Evolutionary conservation across 2,113 vertebrate species (phyloP).

Genomic region (Ptyas mucosa): DNA sequence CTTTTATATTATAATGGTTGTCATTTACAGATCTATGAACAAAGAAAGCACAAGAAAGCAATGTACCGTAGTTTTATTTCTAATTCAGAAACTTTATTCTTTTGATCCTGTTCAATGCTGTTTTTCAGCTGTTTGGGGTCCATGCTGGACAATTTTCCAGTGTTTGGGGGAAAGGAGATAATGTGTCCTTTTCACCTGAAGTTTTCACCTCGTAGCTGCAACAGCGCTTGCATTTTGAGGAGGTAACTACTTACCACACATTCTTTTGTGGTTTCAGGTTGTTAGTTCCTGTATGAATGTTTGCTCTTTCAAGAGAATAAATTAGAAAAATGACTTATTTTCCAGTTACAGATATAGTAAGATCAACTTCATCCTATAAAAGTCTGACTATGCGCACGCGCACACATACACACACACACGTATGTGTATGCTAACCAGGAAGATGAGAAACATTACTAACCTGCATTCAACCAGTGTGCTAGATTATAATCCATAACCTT

Average conservation of each 20-base stretch:
- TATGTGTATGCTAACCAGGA: not conserved
- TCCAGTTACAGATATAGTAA: constrained; percentile 46
- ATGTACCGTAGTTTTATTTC: not conserved
- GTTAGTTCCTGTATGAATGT: constrained; percentile 68
- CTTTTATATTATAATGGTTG: not conserved
- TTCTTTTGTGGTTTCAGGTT: constrained; percentile 60
- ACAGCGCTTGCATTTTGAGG: constrained; percentile 31
- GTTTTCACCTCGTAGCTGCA: not conserved
- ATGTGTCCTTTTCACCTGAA: not conserved
- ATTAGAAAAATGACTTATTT: constrained; percentile 37
- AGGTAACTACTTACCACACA: not conserved
- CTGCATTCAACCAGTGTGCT: not conserved
- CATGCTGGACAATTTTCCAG: not conserved
- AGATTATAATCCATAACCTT: not conserved
- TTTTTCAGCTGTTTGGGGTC: not conserved
- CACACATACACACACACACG: too few relatives aligned
- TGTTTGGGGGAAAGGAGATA: constrained; percentile 21
- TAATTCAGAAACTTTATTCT: not conserved
- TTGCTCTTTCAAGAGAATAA: constrained; percentile 46
- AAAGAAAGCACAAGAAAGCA: not conserved
- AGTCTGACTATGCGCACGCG: not conserved
- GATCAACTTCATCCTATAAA: not conserved
- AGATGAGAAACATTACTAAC: not conserved
- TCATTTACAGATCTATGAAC: not conserved
- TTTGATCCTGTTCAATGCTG: not conserved